These are phyloP conservation scores for Xiphydria camelus DNA, from an alignment of 2,888 invertebrate species.

Conservation along the genomic window DNA sequence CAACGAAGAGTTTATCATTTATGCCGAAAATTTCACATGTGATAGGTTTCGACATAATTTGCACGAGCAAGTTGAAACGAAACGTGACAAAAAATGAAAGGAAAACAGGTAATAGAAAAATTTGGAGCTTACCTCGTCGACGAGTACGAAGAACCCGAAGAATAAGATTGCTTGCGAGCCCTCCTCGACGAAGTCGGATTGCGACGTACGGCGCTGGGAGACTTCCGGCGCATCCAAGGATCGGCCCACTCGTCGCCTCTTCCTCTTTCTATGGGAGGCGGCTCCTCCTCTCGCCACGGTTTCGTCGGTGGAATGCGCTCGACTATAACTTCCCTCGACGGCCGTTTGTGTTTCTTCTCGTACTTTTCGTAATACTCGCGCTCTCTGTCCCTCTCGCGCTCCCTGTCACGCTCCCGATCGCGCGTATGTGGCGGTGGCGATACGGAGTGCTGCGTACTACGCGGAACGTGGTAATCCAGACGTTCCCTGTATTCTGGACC, in stretches of 20 bases:
- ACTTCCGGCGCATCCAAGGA: constrained; percentile 87
- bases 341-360: constrained; percentile 60
- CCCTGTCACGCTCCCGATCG: constrained; percentile 46
- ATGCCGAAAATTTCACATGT: no score
- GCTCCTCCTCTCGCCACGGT: constrained; percentile 53
- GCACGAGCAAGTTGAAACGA: no score
- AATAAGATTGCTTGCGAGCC: constrained; percentile 67
- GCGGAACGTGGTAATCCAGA: constrained; percentile 49
- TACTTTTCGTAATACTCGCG: constrained; percentile 45
- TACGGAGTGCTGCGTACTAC: constrained; percentile 47
- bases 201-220: constrained; percentile 58
- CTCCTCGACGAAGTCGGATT: constrained; percentile 48
- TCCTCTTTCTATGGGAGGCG: constrained; percentile 46
- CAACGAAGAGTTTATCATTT: no score
- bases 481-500: constrained; percentile 53
- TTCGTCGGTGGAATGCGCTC: constrained; percentile 65
- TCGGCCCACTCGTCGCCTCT: constrained; percentile 92
- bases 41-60: no score
- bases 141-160: constrained; percentile 72
- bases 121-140: constrained; percentile 62
- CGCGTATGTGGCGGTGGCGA: constrained; percentile 53
- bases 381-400: constrained; percentile 46
- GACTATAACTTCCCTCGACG: constrained; percentile 76
- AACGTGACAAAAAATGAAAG: no score
- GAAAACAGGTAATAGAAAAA: constrained; percentile 6